A percentile compares a stretch with the other conserved stretches of the same genome.
phyloP scores from a whole-genome alignment of 2,888 invertebrate genomes.

The Epinotia ramella region DNA sequence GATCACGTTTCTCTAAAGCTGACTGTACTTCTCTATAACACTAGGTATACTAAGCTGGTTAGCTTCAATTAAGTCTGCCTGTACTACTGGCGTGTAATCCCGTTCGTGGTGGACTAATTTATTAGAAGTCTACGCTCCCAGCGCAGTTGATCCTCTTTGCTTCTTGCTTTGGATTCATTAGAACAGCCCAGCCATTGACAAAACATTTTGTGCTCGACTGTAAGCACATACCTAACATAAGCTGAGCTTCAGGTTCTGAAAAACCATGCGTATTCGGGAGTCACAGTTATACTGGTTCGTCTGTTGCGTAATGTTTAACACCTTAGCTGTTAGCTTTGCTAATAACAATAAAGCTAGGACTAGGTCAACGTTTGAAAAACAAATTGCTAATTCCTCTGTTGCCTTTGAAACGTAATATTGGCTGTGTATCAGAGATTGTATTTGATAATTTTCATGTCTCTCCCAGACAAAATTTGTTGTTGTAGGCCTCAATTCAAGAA shows the following conservation, averaged over 20 bases:
- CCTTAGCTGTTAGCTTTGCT: not conserved
- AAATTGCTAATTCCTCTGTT: constrained; percentile 11
- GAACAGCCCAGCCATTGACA: not conserved
- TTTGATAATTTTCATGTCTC: no score
- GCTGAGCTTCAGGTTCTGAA: no score
- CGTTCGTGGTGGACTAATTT: not conserved
- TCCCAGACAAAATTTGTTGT: no score
- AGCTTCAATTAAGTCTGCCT: no score
- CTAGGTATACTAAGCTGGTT: no score
- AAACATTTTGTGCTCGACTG: not conserved
- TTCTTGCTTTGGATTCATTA: constrained; percentile 11
- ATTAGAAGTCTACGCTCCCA: not conserved
- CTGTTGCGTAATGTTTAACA: not conserved
- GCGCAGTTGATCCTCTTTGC: not conserved
- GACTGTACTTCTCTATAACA: no score
- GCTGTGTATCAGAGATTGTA: no score
- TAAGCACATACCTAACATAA: not conserved
- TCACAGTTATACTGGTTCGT: not conserved
- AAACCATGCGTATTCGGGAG: no score
- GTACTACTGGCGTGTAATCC: not conserved
- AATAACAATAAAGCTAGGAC: constrained; percentile 5
- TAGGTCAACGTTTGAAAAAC: constrained; percentile 35
- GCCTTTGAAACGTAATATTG: no score
- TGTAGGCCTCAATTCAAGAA: no score
- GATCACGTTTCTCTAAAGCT: no score